Evolutionary conservation across 2,113 vertebrate genomes (phyloP), one percentile per base, ranked within the genome.

Genomic region (Scomber colias): DNA sequence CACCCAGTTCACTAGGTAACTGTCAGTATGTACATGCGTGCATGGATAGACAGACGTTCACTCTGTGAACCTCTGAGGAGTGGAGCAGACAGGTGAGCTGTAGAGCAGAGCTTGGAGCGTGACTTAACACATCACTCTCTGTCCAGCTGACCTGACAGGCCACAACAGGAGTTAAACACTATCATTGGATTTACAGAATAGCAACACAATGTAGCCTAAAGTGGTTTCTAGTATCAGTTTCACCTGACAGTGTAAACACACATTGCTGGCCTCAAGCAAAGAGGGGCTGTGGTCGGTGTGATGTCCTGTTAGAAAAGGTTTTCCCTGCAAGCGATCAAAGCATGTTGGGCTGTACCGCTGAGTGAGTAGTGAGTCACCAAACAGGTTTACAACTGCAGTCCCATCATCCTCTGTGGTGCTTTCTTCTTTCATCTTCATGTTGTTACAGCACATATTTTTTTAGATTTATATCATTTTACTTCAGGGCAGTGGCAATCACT

Each of bases 371-470:
- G 62, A 76, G 44, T 77, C 63, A 68, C 61, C 30, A 44, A 48
- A 55, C n/a, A 0, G 53, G 48, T 81, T 80, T 67, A 57, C 14
- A 82, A 4, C 24, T 51, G 61, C 65, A 46, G 11, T 10, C 61
- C 35, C 14, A 19, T 66, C 73, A 62, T 6, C 40, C 3, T 75
- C 31, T 66, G 17, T 46, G 30, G 2, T 17, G 12, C 5, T 3
- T 60, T 57, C 17, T 44, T 9, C 46, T 27, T 63, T 24, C 12
- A n/a, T 61, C 21, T 45, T 56, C 16, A 56, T 27, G 16, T 79
- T 54, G 35, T 63, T 60, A 19, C 65, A 48, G 49, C 27, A 16
- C 24, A 27, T 2, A 27, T 2, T 2, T 27, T 27, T 17, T 57
- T 57, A 11, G n/a, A 57, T 40, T 77, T 3, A 12, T 61, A 21